phyloP scores from a whole-genome alignment of 2,888 invertebrate genomes.

The Keiferia lycopersicella region DNA sequence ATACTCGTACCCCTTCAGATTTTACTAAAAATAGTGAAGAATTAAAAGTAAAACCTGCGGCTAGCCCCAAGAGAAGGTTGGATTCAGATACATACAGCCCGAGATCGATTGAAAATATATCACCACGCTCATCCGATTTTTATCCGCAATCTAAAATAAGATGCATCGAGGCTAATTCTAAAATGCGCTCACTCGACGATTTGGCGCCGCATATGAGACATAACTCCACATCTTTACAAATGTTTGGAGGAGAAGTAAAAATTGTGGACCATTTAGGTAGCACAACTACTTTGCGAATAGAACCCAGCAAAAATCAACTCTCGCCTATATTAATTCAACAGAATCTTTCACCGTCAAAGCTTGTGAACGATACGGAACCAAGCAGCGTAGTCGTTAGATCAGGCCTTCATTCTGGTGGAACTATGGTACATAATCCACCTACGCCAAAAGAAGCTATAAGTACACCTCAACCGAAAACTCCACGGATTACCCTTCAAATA shows the following conservation, averaged over 20 bases:
- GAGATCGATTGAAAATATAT: slow-evolving; percentile 65
- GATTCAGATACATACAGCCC: slow-evolving; percentile 71
- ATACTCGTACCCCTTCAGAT: slow-evolving; percentile 76
- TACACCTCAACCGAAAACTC: slow-evolving; percentile 73
- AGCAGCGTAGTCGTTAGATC: slow-evolving; percentile 90
- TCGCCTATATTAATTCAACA: slow-evolving; percentile 80
- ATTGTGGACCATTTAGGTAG: slow-evolving; percentile 86
- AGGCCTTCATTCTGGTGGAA: slow-evolving; percentile 91
- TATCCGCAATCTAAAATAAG: slow-evolving; percentile 76
- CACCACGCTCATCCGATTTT: slow-evolving; percentile 65
- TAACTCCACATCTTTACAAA: slow-evolving; percentile 80
- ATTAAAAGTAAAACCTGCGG: slow-evolving; percentile 59
- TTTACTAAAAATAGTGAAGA: slow-evolving; percentile 64
- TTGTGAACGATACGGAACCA: slow-evolving; percentile 73
- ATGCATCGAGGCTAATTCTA: slow-evolving; percentile 72
- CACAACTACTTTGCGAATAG: slow-evolving; percentile 85
- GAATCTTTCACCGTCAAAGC: slow-evolving; percentile 72
- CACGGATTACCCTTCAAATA: slow-evolving; percentile 73
- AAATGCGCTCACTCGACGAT: slow-evolving; percentile 80
- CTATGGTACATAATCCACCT: slow-evolving; percentile 84
- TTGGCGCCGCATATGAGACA: slow-evolving; percentile 80
- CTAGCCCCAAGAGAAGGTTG: slow-evolving; percentile 69
- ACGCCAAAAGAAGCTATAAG: slow-evolving; percentile 71
- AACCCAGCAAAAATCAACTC: slow-evolving; percentile 81
- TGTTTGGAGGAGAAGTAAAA: slow-evolving; percentile 90